phyloP scores from a whole-genome alignment of 2,797 vertebrate species.

The Pelochelys cantorii region DNA sequence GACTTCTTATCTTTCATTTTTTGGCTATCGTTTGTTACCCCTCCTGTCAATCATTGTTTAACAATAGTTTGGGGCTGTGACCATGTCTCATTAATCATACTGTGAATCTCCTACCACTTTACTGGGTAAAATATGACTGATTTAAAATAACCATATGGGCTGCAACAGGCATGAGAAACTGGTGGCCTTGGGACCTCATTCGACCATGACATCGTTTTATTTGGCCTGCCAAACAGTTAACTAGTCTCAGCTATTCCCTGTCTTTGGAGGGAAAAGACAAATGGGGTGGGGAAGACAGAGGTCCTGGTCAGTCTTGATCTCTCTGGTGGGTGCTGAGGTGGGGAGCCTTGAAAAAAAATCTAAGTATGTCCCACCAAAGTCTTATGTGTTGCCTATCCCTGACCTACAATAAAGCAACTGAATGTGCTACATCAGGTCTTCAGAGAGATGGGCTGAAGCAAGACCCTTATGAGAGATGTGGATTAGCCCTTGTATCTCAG shows the following conservation, averaged over 20 bases:
- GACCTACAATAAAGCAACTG: neutral
- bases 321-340: neutral
- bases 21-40: neutral
- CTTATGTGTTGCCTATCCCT: neutral
- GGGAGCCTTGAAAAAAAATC: neutral
- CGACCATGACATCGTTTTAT: neutral
- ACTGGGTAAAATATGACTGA: neutral
- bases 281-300: neutral
- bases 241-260: too few species aligned
- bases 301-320: neutral
- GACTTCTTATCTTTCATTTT: neutral
- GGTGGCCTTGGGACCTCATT: neutral
- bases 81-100: neutral
- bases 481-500: neutral
- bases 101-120: neutral
- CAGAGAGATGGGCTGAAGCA: neutral
- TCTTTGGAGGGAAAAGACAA: neutral
- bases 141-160: neutral
- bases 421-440: neutral
- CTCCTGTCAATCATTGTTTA: neutral
- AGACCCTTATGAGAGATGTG: neutral
- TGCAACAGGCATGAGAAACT: neutral
- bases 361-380: neutral
- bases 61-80: neutral
- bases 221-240: neutral